These are phyloP conservation scores for Egretta garzetta DNA, from an alignment of 2,113 vertebrate species.

Conservation along the genomic window DNA sequence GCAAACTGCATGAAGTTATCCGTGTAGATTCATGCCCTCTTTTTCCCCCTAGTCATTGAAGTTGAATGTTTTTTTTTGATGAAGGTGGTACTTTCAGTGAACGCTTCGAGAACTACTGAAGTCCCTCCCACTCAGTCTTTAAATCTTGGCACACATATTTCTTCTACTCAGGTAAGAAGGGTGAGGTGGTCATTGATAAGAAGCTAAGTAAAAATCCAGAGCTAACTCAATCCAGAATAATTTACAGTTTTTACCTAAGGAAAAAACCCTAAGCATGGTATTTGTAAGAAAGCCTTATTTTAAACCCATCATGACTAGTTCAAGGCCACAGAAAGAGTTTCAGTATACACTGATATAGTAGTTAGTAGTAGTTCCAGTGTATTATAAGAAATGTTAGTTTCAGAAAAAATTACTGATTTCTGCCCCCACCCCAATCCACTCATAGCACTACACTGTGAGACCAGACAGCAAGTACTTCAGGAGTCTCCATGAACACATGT, in stretches of 20 bases:
- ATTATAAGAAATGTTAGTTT: background rate
- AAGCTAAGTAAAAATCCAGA: background rate
- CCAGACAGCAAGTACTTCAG: background rate
- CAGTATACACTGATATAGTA: background rate
- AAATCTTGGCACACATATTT: background rate
- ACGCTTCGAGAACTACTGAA: background rate
- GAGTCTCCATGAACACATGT: accelerated
- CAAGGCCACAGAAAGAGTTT: background rate
- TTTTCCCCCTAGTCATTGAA: background rate
- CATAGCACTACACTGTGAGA: background rate
- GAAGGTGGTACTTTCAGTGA: background rate
- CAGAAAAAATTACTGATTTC: background rate
- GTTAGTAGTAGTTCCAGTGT: background rate
- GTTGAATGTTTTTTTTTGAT: background rate
- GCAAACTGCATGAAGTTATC: background rate
- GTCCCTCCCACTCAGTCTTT: background rate
- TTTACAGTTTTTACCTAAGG: background rate
- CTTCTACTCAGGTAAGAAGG: background rate
- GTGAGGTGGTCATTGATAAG: background rate
- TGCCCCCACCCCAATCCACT: background rate
- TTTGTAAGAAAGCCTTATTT: background rate
- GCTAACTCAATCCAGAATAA: background rate
- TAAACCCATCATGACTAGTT: background rate
- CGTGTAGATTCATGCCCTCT: background rate
- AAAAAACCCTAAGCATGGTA: background rate